These are phyloP conservation scores for Hyles vespertilio DNA, from an alignment of 1,140 invertebrate genomes.

Conservation along the genomic window DNA sequence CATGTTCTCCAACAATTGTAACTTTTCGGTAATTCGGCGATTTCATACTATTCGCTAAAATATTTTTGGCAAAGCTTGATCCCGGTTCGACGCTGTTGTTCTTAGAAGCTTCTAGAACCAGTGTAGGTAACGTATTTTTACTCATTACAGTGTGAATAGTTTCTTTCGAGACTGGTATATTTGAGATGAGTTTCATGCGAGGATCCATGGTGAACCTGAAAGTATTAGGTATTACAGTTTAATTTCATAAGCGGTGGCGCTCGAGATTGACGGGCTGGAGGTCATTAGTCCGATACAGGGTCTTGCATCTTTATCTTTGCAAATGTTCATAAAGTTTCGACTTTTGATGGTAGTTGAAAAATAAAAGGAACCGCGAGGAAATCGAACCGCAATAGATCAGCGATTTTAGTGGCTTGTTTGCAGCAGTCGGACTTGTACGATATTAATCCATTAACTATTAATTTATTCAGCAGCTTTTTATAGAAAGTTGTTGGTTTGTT, in stretches of 20 bases:
- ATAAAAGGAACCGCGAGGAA: too few relatives aligned
- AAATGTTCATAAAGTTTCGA: too few relatives aligned
- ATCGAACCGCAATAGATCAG: too few relatives aligned
- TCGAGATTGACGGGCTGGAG: too few relatives aligned
- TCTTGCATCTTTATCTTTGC: too few relatives aligned
- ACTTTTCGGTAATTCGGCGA: conserved; percentile 17
- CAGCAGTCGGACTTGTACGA: too few relatives aligned
- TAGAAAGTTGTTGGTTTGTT: too few relatives aligned
- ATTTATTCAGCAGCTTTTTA: too few relatives aligned
- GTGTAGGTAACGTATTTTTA: conserved; percentile 19
- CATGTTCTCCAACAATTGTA: conserved; percentile 26
- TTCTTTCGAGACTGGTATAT: conserved; percentile 26
- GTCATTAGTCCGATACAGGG: too few relatives aligned
- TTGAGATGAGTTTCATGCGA: conserved; percentile 27
- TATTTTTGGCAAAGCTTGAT: conserved; percentile 13
- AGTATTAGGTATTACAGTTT: conserved; percentile 1
- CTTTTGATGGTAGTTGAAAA: too few relatives aligned
- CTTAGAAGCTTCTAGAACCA: conserved; percentile 22
- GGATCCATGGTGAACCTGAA: conserved; percentile 41
- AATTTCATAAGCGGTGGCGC: not conserved
- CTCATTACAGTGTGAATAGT: conserved; percentile 15
- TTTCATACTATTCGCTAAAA: conserved; percentile 17
- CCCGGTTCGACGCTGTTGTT: conserved; percentile 1
- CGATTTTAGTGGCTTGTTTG: too few relatives aligned
- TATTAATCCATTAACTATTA: too few relatives aligned